These are phyloP conservation scores for Caenorhabditis sinica DNA, from an alignment of 2,888 invertebrate species.

Conservation along the genomic window DNA sequence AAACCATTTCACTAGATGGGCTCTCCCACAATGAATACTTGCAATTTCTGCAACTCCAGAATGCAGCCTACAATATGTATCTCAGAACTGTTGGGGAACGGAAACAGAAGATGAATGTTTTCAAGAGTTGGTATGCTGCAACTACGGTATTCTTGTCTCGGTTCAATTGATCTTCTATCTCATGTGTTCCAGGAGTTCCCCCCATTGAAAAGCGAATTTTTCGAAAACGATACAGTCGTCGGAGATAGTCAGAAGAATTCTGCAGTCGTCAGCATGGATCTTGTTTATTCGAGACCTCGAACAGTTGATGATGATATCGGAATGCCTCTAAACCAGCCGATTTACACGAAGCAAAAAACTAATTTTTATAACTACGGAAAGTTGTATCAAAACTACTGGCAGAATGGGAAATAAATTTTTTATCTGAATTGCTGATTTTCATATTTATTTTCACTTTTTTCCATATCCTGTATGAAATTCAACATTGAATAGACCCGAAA, in stretches of 20 bases:
- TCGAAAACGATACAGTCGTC: slow-evolving; percentile 61
- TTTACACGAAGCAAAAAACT: slow-evolving; percentile 55
- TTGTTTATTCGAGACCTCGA: slow-evolving; percentile 55
- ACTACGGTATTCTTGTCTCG: slow-evolving; percentile 40
- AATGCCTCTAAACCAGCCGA: slow-evolving; percentile 68
- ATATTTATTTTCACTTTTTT: no score
- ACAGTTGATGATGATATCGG: slow-evolving; percentile 72
- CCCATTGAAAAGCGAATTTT: slow-evolving; percentile 59
- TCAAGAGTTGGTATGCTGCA: slow-evolving; percentile 59
- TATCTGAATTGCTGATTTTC: no score
- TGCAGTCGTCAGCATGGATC: slow-evolving; percentile 48
- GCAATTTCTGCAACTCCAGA: slow-evolving; percentile 61
- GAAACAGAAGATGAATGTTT: slow-evolving; percentile 50
- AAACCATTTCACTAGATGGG: slow-evolving; percentile 29
- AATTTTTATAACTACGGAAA: slow-evolving; percentile 62
- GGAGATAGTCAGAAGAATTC: slow-evolving; percentile 54
- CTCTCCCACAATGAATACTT: slow-evolving; percentile 60
- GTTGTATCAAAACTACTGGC: slow-evolving; percentile 50
- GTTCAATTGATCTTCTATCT: neutral
- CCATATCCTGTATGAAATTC: neutral
- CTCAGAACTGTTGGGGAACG: slow-evolving; percentile 41
- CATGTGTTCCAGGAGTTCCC: slow-evolving; percentile 57
- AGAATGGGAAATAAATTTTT: slow-evolving; percentile 46
- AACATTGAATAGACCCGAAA: neutral
- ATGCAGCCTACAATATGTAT: slow-evolving; percentile 57